These are phyloP conservation scores for Nebria salina DNA, from an alignment of 2,888 invertebrate species.

Conservation along the genomic window DNA sequence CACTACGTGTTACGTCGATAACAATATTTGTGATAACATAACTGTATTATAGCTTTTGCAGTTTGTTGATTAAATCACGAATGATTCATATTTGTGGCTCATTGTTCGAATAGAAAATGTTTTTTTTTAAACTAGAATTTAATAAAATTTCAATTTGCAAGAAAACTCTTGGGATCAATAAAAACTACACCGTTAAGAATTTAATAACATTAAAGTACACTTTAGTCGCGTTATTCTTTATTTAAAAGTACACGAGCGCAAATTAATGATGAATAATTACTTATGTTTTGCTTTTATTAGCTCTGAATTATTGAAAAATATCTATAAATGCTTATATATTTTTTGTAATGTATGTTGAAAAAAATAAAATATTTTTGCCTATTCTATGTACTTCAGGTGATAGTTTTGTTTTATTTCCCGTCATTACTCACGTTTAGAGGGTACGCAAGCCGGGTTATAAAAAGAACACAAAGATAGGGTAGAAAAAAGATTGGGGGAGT, in stretches of 20 bases:
- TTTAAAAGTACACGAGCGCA: too few species aligned
- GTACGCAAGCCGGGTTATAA: background rate
- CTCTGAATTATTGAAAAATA: too few species aligned
- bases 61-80: background rate
- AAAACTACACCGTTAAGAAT: slow-evolving; percentile 7
- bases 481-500: background rate
- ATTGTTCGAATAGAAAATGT: too few species aligned
- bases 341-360: too few species aligned
- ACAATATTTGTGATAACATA: background rate
- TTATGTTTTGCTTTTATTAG: too few species aligned
- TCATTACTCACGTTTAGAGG: slow-evolving; percentile 1
- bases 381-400: background rate
- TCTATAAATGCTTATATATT: too few species aligned
- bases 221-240: background rate
- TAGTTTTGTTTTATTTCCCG: background rate
- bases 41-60: background rate
- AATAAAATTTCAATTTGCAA: slow-evolving; percentile 2
- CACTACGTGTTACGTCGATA: slow-evolving; percentile 13
- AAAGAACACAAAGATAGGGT: background rate
- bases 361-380: background rate
- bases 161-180: slow-evolving; percentile 8
- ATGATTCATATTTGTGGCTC: background rate
- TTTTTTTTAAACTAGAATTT: too few species aligned
- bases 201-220: background rate
- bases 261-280: too few species aligned